Percentiles rank a stretch among this genome's conserved stretches.
phyloP scores from a whole-genome alignment of 2,888 invertebrate species.

The Blastobasis lacticolella region DNA sequence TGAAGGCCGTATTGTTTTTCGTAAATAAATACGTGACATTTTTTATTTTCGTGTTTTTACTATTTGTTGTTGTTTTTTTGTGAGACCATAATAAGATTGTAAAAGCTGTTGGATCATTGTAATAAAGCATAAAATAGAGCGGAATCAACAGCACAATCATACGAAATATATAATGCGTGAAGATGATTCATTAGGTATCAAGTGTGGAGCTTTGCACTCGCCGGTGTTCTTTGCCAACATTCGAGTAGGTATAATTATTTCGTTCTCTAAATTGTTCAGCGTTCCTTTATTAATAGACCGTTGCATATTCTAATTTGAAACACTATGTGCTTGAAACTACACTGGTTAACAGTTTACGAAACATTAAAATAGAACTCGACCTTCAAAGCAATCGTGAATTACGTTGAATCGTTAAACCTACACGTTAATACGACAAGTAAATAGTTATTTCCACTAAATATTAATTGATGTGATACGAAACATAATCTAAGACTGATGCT shows the following conservation, averaged over 20 bases:
- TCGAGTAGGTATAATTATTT: slow-evolving; percentile 22
- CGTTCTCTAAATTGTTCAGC: slow-evolving; percentile 23
- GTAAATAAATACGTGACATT: not conserved
- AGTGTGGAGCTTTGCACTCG: slow-evolving; percentile 25
- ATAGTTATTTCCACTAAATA: slow-evolving; percentile 11
- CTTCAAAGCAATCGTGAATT: not conserved
- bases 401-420: not conserved
- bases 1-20: too few species aligned
- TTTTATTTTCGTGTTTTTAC: too few species aligned
- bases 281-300: slow-evolving; percentile 12
- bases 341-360: too few species aligned
- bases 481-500: slow-evolving; percentile 25
- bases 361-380: too few species aligned
- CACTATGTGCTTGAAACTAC: too few species aligned
- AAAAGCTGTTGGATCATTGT: too few species aligned
- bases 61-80: too few species aligned
- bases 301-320: not conserved
- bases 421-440: slow-evolving; percentile 6
- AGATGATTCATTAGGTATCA: slow-evolving; percentile 21
- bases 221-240: slow-evolving; percentile 35
- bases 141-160: not conserved
- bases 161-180: slow-evolving; percentile 5
- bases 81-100: too few species aligned
- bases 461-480: slow-evolving; percentile 20
- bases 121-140: not conserved